Evolutionary conservation across 1,140 invertebrate genomes (phyloP), one percentile per base, ranked within the genome.

Genomic region (Tenebrio molitor): DNA sequence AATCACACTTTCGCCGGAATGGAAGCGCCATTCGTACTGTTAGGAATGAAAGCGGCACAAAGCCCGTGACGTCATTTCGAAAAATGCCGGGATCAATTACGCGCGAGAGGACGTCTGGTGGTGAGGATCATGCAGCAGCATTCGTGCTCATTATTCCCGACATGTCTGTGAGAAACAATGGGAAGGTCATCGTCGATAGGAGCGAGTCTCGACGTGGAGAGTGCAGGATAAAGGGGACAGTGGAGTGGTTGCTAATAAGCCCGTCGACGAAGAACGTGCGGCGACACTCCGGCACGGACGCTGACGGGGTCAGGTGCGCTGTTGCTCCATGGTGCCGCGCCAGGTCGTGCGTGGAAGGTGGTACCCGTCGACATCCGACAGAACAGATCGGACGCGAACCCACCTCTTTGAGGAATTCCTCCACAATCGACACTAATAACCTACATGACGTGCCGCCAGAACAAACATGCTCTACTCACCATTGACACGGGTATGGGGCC

Each of bases 401-500:
- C n/a, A n/a, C n/a, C n/a, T n/a, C n/a, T n/a, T n/a, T n/a, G n/a
- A n/a, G n/a, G n/a, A n/a, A n/a, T n/a, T n/a, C n/a, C n/a, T n/a
- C n/a, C n/a, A n/a, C n/a, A n/a, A n/a, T n/a, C n/a, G n/a, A n/a
- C n/a, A n/a, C n/a, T n/a, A n/a, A n/a, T n/a, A n/a, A n/a, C n/a
- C n/a, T n/a, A n/a, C n/a, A n/a, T n/a, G n/a, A n/a, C n/a, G n/a
- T n/a, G n/a, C n/a, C n/a, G n/a, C n/a, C n/a, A n/a, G n/a, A n/a
- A n/a, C n/a, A n/a, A n/a, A n/a, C n/a, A n/a, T n/a, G n/a, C n/a
- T n/a, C n/a, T n/a, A 90, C 93, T 93, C 85, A 95, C 94, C 93
- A 95, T 95, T 84, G 92, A 92, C 76, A 94, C 93, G 77, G 92
- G 93, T 77, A 94, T 88, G 75, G 91, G 90, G 85, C 91, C 91